phyloP scores from a whole-genome alignment of 2,888 invertebrate species.

The Drosophila maculinotata region DNA sequence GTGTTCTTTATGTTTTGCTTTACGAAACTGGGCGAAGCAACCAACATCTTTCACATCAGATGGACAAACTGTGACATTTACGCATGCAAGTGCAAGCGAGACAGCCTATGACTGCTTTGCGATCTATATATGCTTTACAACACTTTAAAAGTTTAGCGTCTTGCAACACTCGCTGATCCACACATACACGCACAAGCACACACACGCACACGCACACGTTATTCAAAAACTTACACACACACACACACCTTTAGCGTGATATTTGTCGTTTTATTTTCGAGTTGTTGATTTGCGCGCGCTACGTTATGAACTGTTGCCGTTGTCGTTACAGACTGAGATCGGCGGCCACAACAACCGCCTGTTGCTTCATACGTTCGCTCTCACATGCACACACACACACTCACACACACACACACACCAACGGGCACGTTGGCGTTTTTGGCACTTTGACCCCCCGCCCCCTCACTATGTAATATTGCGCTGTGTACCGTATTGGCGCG shows the following conservation, averaged over 20 bases:
- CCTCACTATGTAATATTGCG: constrained; percentile 34
- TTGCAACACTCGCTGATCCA: constrained; percentile 67
- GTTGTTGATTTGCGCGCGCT: constrained; percentile 64
- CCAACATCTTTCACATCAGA: constrained; percentile 26
- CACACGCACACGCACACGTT: constrained; percentile 19
- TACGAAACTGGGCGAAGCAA: constrained; percentile 18
- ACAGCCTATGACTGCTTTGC: constrained; percentile 25
- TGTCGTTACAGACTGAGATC: constrained; percentile 76
- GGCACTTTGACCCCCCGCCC: too few species aligned
- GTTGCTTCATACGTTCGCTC: constrained; percentile 59
- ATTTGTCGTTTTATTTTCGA: constrained; percentile 49
- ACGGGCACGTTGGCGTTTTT: constrained; percentile 53
- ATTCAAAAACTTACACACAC: constrained; percentile 43
- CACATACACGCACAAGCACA: constrained; percentile 9
- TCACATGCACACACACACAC: constrained; percentile 16
- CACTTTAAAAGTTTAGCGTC: constrained; percentile 44
- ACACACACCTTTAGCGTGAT: constrained; percentile 38
- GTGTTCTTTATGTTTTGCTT: constrained; percentile 41
- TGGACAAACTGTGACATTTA: constrained; percentile 55
- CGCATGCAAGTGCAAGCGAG: constrained; percentile 54
- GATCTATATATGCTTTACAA: constrained; percentile 44
- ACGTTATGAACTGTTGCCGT: constrained; percentile 70
- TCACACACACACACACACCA: constrained; percentile 30
- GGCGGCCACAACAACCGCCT: constrained; percentile 72
- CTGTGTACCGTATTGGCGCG: constrained; percentile 40